Percentiles rank a stretch among this genome's conserved stretches.
phyloP scores from a whole-genome alignment of 2,888 invertebrate species.

The Pardosa pseudoannulata region DNA sequence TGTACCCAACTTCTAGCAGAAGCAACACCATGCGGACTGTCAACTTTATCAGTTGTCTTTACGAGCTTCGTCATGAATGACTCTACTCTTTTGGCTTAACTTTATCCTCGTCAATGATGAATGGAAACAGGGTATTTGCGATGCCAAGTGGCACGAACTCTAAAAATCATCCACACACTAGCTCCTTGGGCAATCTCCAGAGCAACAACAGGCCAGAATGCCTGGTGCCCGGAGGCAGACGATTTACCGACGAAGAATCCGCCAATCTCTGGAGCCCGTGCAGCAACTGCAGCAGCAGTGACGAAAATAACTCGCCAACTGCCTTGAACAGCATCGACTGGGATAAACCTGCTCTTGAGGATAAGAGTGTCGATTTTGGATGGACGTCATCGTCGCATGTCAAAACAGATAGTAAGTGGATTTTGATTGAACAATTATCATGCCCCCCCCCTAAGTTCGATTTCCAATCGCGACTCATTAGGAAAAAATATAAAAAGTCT shows the following conservation, averaged over 20 bases:
- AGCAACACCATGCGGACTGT: too few relatives aligned
- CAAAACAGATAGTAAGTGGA: background rate
- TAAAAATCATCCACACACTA: background rate
- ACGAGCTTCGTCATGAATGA: too few relatives aligned
- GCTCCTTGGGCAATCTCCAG: background rate
- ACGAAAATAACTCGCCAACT: conserved; percentile 68
- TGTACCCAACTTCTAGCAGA: too few relatives aligned
- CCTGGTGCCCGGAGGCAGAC: conserved; percentile 25
- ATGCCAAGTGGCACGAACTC: background rate
- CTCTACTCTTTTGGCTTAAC: too few relatives aligned
- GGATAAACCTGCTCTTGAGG: conserved; percentile 66
- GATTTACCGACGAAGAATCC: conserved; percentile 27
- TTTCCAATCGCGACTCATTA: too few relatives aligned
- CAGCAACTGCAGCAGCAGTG: conserved; percentile 63
- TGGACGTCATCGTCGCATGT: conserved; percentile 28
- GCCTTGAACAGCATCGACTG: conserved; percentile 53
- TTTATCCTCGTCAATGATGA: too few relatives aligned
- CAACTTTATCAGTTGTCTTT: too few relatives aligned
- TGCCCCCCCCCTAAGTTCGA: too few relatives aligned
- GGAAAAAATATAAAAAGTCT: too few relatives aligned
- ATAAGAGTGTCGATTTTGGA: conserved; percentile 61
- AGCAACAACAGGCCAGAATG: conserved; percentile 21
- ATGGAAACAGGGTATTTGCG: background rate
- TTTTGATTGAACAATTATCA: too few relatives aligned
- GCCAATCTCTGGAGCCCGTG: conserved; percentile 63